Evolutionary conservation across 1,140 invertebrate genomes (phyloP).

Genomic region (Lordiphosa clarofinis): DNA sequence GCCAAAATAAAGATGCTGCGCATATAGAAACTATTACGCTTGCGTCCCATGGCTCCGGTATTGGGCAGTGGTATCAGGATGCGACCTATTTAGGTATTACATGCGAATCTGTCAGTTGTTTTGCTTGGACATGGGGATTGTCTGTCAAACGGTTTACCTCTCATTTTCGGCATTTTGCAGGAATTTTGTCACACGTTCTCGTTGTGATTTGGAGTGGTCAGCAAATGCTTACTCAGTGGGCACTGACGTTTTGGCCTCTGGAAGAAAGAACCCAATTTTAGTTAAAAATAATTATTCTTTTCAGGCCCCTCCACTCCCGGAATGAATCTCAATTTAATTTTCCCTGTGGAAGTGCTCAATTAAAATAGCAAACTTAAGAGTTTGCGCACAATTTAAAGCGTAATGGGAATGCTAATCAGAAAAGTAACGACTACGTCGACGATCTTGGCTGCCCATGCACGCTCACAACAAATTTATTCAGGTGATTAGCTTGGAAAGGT

Average conservation of each 20-base stretch:
- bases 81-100: constrained; percentile 38
- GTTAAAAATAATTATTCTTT: no score
- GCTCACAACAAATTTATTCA: constrained; percentile 2
- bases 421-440: constrained; percentile 26
- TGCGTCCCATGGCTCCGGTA: constrained; percentile 72
- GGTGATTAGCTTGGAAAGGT: constrained; percentile 17
- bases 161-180: constrained; percentile 60
- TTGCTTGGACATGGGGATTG: neutral
- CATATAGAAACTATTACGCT: constrained; percentile 80
- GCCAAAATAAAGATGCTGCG: constrained; percentile 84
- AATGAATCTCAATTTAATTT: no score
- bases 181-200: neutral
- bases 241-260: constrained; percentile 49
- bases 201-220: constrained; percentile 13
- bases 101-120: constrained; percentile 11
- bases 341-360: neutral
- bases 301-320: no score
- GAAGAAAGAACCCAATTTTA: no score
- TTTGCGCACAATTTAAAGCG: constrained; percentile 16
- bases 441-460: no score
- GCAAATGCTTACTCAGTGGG: constrained; percentile 24
- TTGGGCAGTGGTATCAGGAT: constrained; percentile 76
- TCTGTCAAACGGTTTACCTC: no score
- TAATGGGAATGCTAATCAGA: constrained; percentile 39
- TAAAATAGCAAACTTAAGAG: neutral